A percentile compares a stretch with the other conserved stretches of the same genome.
Conservation (phyloP, 2,797 vertebrate genomes). For the Amniataba percoides region DNA sequence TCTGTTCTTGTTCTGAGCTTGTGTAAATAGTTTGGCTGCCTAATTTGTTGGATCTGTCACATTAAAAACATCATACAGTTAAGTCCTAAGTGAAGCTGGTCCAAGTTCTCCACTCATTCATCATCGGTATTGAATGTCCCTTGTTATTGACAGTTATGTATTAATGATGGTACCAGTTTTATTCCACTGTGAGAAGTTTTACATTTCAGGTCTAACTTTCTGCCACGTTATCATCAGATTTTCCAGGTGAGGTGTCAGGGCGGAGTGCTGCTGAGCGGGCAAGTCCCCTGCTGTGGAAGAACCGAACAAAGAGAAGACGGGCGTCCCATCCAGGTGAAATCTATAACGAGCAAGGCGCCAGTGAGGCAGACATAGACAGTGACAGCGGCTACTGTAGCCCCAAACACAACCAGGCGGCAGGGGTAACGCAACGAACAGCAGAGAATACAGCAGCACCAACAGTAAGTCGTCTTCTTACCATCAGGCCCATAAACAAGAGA, state of each 20-base stretch:
- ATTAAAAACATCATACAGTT: background rate
- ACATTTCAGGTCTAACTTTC: background rate
- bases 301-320: constrained; percentile 89
- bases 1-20: background rate
- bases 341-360: constrained; percentile 93
- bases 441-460: constrained; percentile 63
- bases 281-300: constrained; percentile 90
- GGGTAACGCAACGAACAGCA: constrained; percentile 62
- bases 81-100: background rate
- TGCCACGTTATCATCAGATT: constrained; percentile 84
- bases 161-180: background rate
- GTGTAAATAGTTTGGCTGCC: constrained; percentile 1
- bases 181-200: constrained; percentile 1
- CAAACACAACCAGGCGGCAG: constrained; percentile 90
- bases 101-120: background rate
- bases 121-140: background rate
- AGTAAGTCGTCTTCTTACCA: constrained; percentile 41
- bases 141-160: too few species aligned
- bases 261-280: constrained; percentile 88
- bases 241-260: constrained; percentile 91
- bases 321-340: constrained; percentile 91
- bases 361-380: constrained; percentile 98
- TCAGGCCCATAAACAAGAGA: background rate
- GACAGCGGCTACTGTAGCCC: constrained; percentile 99
- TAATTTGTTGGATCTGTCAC: background rate